Conservation (phyloP, 1,140 invertebrate genomes). For the Temnothorax longispinosus region DNA sequence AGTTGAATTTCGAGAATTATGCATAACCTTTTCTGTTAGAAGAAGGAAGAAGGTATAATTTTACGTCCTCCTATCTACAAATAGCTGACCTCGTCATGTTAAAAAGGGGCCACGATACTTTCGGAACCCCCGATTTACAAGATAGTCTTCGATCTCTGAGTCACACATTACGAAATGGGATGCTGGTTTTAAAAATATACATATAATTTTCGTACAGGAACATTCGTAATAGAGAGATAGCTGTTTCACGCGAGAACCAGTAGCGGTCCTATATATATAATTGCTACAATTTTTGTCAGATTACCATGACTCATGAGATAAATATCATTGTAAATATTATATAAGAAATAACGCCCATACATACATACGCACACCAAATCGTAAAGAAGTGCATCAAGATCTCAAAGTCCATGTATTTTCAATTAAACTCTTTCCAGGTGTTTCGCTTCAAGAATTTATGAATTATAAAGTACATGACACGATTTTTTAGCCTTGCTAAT, state of each 20-base stretch:
- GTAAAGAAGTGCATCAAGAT: not conserved
- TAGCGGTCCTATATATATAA: not conserved
- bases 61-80: conserved; percentile 9
- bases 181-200: conserved; percentile 5
- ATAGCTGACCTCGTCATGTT: conserved; percentile 43
- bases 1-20: conserved; percentile 39
- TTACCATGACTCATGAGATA: not conserved
- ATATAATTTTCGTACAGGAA: not conserved
- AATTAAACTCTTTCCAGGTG: not conserved
- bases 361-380: not conserved
- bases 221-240: not conserved
- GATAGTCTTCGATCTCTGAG: conserved; percentile 6
- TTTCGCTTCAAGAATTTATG: not conserved
- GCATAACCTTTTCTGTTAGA: conserved; percentile 1
- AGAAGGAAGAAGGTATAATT: conserved; percentile 5
- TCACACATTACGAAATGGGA: not conserved
- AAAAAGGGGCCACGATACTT: conserved; percentile 15
- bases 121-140: not conserved
- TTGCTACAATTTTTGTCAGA: not conserved
- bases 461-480: not conserved
- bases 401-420: not conserved
- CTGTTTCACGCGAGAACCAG: not conserved
- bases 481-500: conserved; percentile 28
- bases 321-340: not conserved
- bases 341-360: not conserved